Conservation (phyloP, 1,140 invertebrate species). For the Listronotus oregonensis region DNA sequence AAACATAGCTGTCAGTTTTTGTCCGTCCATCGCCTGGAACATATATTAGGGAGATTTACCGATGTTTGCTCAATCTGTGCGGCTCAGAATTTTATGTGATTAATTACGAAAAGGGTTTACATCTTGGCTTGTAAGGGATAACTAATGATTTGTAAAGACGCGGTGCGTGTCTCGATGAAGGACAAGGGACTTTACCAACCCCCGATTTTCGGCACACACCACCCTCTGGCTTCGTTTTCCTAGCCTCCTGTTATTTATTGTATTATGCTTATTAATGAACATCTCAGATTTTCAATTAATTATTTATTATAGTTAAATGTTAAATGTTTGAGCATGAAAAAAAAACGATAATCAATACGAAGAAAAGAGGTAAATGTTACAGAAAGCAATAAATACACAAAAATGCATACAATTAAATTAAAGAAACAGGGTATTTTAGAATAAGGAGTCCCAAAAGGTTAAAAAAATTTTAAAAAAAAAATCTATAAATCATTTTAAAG, state of each 20-base stretch:
- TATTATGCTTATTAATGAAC: conserved; percentile 26
- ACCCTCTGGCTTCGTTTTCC: background rate
- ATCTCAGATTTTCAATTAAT: too few species aligned
- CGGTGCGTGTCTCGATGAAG: conserved; percentile 37
- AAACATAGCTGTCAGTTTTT: conserved; percentile 18
- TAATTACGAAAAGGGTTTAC: conserved; percentile 39
- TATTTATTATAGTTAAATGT: too few species aligned
- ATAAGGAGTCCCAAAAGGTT: too few species aligned
- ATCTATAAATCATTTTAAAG: too few species aligned
- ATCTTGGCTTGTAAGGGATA: conserved; percentile 41
- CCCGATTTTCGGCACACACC: conserved; percentile 5
- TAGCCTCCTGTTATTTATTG: conserved; percentile 21
- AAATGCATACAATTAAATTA: too few species aligned
- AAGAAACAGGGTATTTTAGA: too few species aligned
- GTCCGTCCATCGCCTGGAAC: conserved; percentile 4
- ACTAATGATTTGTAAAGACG: conserved; percentile 42
- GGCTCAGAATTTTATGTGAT: conserved; percentile 36
- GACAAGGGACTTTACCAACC: conserved; percentile 33
- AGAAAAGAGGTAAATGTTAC: too few species aligned
- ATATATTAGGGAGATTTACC: conserved; percentile 40
- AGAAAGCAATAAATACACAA: too few species aligned
- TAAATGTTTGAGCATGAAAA: too few species aligned
- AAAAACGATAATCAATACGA: too few species aligned
- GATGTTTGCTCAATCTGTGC: conserved; percentile 37
- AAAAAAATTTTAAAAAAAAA: too few species aligned